phyloP scores from a whole-genome alignment of 1,140 invertebrate species.

The Caerostris darwini region DNA sequence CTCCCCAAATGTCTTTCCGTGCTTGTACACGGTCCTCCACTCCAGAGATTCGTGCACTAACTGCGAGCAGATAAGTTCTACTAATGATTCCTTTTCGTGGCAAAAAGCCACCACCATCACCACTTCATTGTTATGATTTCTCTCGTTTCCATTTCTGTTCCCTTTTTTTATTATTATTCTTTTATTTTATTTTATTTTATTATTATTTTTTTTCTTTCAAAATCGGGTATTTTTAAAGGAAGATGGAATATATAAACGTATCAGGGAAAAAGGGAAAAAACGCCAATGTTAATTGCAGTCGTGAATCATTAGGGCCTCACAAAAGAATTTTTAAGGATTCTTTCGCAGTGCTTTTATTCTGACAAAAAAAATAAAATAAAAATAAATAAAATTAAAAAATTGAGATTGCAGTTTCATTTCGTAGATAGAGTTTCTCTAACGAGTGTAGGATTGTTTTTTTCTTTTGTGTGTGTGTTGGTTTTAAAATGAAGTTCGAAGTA shows the following conservation, averaged over 20 bases:
- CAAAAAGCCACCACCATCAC: not conserved
- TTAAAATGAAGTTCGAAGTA: not conserved
- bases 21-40: not conserved
- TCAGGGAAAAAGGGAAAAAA: not conserved
- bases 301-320: not conserved
- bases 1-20: not conserved
- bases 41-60: not conserved
- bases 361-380: not conserved
- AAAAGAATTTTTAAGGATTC: not conserved
- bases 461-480: not conserved
- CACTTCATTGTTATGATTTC: slow-evolving; percentile 21
- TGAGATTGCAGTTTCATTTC: not conserved
- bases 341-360: not conserved
- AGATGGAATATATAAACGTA: slow-evolving; percentile 17
- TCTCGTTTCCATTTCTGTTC: not conserved
- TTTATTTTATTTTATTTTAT: not conserved
- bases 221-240: not conserved
- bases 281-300: not conserved
- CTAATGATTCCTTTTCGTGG: slow-evolving; percentile 36
- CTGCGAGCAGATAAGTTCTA: not conserved
- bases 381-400: not conserved
- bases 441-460: not conserved
- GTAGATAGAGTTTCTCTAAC: not conserved
- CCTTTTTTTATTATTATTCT: not conserved
- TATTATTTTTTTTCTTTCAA: not conserved